Evolutionary conservation across 2,888 invertebrate genomes (phyloP).

Genomic region (Drosophila picticornis): DNA sequence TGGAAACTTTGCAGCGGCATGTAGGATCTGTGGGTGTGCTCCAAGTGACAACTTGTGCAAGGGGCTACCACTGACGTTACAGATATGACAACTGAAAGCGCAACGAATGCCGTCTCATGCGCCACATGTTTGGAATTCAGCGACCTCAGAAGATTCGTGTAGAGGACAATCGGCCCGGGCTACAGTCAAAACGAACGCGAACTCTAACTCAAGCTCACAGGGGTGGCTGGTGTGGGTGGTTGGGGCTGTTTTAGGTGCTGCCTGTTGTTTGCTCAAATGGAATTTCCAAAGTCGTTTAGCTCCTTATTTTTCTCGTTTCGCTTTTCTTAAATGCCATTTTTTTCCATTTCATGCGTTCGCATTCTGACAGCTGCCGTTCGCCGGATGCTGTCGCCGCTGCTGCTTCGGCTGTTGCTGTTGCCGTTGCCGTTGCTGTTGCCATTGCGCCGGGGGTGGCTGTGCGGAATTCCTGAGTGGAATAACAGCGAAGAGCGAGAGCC

Average conservation of each 20-base stretch:
- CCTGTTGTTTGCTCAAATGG: conserved; percentile 79
- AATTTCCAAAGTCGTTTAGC: conserved; percentile 81
- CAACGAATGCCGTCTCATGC: conserved; percentile 3
- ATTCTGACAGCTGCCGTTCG: conserved; percentile 73
- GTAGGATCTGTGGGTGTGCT: conserved; percentile 25
- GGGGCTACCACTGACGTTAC: conserved; percentile 24
- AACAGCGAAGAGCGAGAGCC: conserved; percentile 54
- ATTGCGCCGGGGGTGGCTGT: conserved; percentile 63
- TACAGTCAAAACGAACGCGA: conserved; percentile 13
- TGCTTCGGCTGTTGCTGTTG: conserved; percentile 51
- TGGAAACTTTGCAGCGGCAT: conserved; percentile 10
- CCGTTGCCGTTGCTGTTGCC: conserved; percentile 23
- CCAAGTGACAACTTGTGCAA: conserved; percentile 49
- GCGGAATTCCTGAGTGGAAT: conserved; percentile 74
- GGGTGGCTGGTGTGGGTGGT: conserved; percentile 2
- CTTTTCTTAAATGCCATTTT: conserved; percentile 80
- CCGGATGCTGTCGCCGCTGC: conserved; percentile 26
- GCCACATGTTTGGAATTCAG: conserved; percentile 22
- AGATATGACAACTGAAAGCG: conserved; percentile 23
- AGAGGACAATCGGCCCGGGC: conserved; percentile 27
- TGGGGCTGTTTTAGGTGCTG: conserved; percentile 36
- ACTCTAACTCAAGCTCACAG: conserved; percentile 15
- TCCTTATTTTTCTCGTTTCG: conserved; percentile 80
- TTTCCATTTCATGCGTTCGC: conserved; percentile 77
- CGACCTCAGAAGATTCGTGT: conserved; percentile 32